phyloP scores from a whole-genome alignment of 1,140 invertebrate species.

The Aphaenogaster ashmeadi region DNA sequence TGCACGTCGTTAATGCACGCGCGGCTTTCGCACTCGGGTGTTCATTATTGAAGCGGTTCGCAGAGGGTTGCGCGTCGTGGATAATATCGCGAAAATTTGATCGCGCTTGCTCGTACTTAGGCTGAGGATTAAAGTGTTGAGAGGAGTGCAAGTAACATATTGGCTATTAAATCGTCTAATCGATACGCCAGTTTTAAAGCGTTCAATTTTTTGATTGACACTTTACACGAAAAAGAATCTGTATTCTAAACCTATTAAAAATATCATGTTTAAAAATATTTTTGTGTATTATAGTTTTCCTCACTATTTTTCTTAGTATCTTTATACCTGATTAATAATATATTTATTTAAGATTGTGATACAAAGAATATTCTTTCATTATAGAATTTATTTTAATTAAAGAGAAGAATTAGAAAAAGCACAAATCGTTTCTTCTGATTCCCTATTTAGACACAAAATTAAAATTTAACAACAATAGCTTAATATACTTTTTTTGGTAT shows the following conservation, averaged over 20 bases:
- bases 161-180: background rate
- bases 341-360: background rate
- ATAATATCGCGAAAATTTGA: constrained; percentile 55
- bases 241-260: background rate
- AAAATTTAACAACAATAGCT: background rate
- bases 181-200: background rate
- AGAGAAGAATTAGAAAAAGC: background rate
- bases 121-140: constrained; percentile 25
- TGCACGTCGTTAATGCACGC: constrained; percentile 50
- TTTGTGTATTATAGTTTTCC: background rate
- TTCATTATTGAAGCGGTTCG: constrained; percentile 51
- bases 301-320: background rate
- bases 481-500: background rate
- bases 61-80: background rate
- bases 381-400: background rate
- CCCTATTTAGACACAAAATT: background rate
- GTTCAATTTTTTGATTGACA: background rate
- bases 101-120: background rate
- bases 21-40: constrained; percentile 22
- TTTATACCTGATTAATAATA: background rate
- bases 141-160: background rate
- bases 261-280: background rate
- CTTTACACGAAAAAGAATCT: background rate
- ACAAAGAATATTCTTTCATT: background rate
- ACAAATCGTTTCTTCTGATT: background rate